phyloP scores from a whole-genome alignment of 64 coral and sea anemone species.

The Pachyseris speciosa region DNA sequence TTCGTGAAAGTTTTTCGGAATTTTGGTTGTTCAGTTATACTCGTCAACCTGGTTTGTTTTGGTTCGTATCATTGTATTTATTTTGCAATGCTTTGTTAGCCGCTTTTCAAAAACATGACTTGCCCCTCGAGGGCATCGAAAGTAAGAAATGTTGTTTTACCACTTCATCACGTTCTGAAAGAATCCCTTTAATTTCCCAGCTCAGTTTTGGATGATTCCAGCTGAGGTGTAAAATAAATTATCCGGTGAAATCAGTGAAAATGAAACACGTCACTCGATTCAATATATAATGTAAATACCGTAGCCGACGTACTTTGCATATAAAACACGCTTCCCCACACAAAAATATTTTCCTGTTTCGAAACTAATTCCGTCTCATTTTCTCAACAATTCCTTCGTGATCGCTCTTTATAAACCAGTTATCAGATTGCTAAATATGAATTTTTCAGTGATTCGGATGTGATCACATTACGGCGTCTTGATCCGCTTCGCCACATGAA shows the following conservation, averaged over 20 bases:
- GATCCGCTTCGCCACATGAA: constrained; percentile 5
- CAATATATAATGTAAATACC: not conserved
- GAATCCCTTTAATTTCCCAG: too few species aligned
- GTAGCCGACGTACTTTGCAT: not conserved
- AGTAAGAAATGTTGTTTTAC: too few species aligned
- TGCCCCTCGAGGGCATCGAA: too few species aligned
- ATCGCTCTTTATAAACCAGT: not conserved
- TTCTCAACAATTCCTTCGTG: not conserved
- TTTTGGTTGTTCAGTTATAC: too few species aligned
- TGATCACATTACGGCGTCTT: not conserved
- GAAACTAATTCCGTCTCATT: not conserved
- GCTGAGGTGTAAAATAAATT: too few species aligned
- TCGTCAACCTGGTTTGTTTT: too few species aligned
- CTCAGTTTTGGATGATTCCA: too few species aligned
- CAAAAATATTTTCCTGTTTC: not conserved
- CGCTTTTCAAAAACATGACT: too few species aligned
- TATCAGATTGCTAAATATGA: not conserved
- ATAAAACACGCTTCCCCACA: not conserved
- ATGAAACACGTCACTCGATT: not conserved
- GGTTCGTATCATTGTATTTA: too few species aligned
- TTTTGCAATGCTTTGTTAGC: too few species aligned
- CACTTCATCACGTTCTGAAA: too few species aligned
- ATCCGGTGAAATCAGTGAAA: not conserved
- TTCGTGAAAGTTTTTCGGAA: too few species aligned
- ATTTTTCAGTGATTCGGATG: constrained; percentile 23